Evolutionary conservation across 2,888 invertebrate genomes (phyloP).

Genomic region (Syrista parreyssii): DNA sequence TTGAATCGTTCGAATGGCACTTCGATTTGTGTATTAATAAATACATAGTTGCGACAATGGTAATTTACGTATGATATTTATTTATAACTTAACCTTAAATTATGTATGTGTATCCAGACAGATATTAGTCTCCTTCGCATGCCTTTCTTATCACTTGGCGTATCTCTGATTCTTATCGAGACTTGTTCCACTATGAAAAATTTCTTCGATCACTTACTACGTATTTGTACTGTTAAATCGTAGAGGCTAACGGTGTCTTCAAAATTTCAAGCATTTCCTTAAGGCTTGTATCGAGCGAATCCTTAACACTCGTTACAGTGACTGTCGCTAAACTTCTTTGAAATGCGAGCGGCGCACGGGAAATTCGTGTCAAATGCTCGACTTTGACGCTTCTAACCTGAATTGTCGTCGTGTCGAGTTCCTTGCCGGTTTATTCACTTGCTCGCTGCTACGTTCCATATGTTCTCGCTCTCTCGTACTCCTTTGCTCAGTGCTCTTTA

Average conservation of each 20-base stretch:
- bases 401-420: not conserved
- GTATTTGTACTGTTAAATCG: constrained; percentile 51
- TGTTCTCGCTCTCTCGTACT: not conserved
- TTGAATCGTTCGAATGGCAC: not conserved
- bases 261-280: constrained; percentile 51
- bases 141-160: not conserved
- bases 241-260: constrained; percentile 52
- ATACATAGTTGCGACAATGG: not conserved
- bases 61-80: not conserved
- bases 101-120: not conserved
- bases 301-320: not conserved
- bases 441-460: not conserved
- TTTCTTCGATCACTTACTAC: not conserved
- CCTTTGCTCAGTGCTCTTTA: constrained; percentile 26
- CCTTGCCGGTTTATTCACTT: not conserved
- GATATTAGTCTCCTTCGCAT: not conserved
- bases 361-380: constrained; percentile 27
- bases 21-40: not conserved
- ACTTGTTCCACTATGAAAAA: constrained; percentile 37
- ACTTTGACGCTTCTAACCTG: not conserved
- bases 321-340: not conserved
- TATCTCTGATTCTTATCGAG: constrained; percentile 14
- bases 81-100: not conserved
- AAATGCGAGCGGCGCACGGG: constrained; percentile 7
- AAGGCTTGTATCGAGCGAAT: not conserved